These are phyloP conservation scores for Lophochroa leadbeateri DNA, from an alignment of 2,113 vertebrate genomes.

Conservation along the genomic window DNA sequence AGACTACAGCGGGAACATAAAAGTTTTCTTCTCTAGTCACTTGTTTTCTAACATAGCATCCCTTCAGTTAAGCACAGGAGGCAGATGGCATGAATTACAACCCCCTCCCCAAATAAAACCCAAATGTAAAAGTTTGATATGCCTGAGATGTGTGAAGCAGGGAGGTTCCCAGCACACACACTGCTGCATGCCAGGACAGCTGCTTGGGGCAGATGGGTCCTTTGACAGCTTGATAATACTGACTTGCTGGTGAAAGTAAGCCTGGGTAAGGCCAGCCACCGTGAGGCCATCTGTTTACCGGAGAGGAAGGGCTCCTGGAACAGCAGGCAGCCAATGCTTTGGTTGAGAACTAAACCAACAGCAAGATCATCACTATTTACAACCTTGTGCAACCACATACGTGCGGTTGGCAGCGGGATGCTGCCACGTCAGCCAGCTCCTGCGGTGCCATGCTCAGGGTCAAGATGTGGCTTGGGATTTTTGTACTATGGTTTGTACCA, in stretches of 20 bases:
- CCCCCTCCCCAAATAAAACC: neutral
- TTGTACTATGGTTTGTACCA: too few relatives aligned
- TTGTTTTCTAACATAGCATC: neutral
- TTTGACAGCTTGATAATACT: slow-evolving; percentile 51
- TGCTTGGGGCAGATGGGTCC: slow-evolving; percentile 67
- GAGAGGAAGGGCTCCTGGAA: slow-evolving; percentile 18
- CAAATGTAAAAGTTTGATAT: neutral
- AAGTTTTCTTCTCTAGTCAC: neutral
- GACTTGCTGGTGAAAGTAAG: slow-evolving; percentile 12
- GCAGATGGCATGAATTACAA: slow-evolving; percentile 24
- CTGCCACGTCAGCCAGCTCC: neutral
- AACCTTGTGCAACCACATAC: neutral
- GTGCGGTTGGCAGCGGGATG: neutral
- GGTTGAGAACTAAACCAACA: neutral
- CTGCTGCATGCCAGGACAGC: slow-evolving; percentile 60
- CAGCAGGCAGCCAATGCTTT: slow-evolving; percentile 38
- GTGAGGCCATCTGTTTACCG: slow-evolving; percentile 52
- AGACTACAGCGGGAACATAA: fast-evolving
- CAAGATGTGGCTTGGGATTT: neutral
- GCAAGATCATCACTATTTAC: neutral
- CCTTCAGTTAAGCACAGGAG: neutral
- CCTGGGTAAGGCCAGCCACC: neutral
- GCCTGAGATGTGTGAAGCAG: neutral
- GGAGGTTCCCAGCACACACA: slow-evolving; percentile 24
- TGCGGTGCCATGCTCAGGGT: fast-evolving